phyloP scores from a whole-genome alignment of 2,888 invertebrate species.

The Mechanitis mazaeus region DNA sequence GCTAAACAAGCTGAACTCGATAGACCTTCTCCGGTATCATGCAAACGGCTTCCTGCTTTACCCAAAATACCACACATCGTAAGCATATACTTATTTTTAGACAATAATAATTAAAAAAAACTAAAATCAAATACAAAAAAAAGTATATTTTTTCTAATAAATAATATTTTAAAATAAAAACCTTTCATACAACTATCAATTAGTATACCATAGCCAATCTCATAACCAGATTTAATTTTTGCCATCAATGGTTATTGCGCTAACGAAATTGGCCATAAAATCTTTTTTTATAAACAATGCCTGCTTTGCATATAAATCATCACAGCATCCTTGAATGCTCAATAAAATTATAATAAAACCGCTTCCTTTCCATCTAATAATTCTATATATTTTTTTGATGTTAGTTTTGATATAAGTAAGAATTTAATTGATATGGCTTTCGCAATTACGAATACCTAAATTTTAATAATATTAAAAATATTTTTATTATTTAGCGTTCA shows the following conservation, averaged over 20 bases:
- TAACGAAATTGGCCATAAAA: constrained; percentile 31
- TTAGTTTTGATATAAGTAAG: too few species aligned
- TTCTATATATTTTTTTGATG: not conserved
- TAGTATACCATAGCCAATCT: constrained; percentile 11
- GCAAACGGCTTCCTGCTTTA: constrained; percentile 57
- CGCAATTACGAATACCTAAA: too few species aligned
- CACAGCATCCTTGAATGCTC: constrained; percentile 29
- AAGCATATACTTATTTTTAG: constrained; percentile 36
- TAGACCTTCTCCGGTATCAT: constrained; percentile 60
- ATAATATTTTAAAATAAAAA: too few species aligned
- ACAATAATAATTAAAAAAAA: too few species aligned
- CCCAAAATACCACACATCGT: constrained; percentile 55
- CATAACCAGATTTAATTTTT: constrained; percentile 13
- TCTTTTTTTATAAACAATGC: constrained; percentile 36
- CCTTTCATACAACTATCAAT: not conserved
- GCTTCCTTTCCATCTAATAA: constrained; percentile 22
- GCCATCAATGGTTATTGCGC: constrained; percentile 14
- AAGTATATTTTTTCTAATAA: too few species aligned
- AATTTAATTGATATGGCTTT: too few species aligned
- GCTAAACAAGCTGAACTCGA: constrained; percentile 73
- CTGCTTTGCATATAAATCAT: constrained; percentile 39
- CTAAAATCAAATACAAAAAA: too few species aligned
- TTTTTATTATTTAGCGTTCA: too few species aligned
- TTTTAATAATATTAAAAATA: too few species aligned
- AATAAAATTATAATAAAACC: constrained; percentile 40